phyloP scores from a whole-genome alignment of 2,797 vertebrate genomes.

The Molossus alvarezi region DNA sequence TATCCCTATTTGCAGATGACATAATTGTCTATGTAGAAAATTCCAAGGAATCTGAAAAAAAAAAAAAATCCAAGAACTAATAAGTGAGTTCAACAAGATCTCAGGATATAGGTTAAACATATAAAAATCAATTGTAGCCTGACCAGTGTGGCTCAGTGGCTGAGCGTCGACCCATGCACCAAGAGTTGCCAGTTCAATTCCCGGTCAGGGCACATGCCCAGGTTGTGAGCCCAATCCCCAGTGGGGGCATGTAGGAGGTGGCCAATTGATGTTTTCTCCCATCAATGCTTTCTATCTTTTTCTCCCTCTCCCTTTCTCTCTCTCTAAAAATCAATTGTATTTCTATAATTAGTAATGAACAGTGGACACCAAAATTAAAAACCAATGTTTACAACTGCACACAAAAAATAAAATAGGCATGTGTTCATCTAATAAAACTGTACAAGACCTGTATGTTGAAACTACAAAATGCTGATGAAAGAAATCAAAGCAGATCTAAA shows the following conservation, averaged over 20 bases:
- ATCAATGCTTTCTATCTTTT: too few relatives aligned
- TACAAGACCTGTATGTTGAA: background rate
- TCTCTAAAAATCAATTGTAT: background rate
- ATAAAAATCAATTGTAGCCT: background rate
- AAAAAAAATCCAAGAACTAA: background rate
- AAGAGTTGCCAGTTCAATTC: too few relatives aligned
- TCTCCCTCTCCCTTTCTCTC: too few relatives aligned
- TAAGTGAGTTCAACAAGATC: background rate
- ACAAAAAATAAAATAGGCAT: background rate
- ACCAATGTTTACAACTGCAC: background rate
- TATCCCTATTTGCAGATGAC: background rate
- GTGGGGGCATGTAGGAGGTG: too few relatives aligned
- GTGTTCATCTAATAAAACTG: background rate
- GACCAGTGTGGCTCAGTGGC: too few relatives aligned
- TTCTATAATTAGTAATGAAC: background rate
- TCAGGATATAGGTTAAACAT: background rate
- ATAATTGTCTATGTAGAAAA: background rate
- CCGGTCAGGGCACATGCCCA: too few relatives aligned
- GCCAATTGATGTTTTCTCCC: too few relatives aligned
- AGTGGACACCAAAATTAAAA: background rate
- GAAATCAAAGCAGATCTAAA: conserved; percentile 3
- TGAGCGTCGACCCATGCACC: too few relatives aligned
- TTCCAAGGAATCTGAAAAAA: background rate
- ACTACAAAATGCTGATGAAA: background rate
- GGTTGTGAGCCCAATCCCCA: too few relatives aligned